A percentile compares a stretch with the other conserved stretches of the same genome.
Evolutionary conservation across 1,140 invertebrate species (phyloP).

Genomic region (Daktulosphaira vitifoliae): DNA sequence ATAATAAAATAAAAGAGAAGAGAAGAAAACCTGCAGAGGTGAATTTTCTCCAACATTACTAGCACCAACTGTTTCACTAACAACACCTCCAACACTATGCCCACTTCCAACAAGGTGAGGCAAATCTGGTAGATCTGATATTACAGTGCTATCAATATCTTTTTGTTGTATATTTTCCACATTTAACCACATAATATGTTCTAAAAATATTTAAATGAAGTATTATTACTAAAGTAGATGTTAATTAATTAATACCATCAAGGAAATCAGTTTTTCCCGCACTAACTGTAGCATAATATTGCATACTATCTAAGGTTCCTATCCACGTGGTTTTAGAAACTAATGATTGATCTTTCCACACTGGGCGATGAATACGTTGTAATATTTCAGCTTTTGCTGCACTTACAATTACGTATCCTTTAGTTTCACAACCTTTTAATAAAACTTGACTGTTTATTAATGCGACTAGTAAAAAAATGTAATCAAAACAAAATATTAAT

Average conservation of each 20-base stretch:
- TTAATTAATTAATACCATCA: conserved; percentile 37
- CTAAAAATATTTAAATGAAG: conserved; percentile 43
- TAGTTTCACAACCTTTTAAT: conserved; percentile 89
- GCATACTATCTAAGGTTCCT: conserved; percentile 92
- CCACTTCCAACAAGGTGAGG: conserved; percentile 88
- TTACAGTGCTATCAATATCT: conserved; percentile 48
- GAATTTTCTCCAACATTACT: conserved; percentile 50
- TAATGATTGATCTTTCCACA: conserved; percentile 80
- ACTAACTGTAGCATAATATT: conserved; percentile 95
- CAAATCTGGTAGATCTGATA: conserved; percentile 69
- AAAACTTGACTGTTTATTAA: conserved; percentile 94
- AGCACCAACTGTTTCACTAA: conserved; percentile 83
- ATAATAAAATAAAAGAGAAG: too few species aligned
- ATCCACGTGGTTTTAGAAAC: conserved; percentile 93
- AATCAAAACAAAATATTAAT: too few species aligned
- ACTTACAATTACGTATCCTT: conserved; percentile 92
- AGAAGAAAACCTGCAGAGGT: conserved; percentile 43
- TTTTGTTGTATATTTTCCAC: conserved; percentile 87
- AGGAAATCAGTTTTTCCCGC: conserved; percentile 64
- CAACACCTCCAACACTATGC: conserved; percentile 90
- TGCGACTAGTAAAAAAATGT: conserved; percentile 57
- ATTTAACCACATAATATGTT: conserved; percentile 92
- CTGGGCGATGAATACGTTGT: conserved; percentile 81
- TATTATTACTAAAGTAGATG: not conserved
- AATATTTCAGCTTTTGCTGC: conserved; percentile 90